Evolutionary conservation across 2,888 invertebrate species (phyloP).

Genomic region (Dioctria rufipes): DNA sequence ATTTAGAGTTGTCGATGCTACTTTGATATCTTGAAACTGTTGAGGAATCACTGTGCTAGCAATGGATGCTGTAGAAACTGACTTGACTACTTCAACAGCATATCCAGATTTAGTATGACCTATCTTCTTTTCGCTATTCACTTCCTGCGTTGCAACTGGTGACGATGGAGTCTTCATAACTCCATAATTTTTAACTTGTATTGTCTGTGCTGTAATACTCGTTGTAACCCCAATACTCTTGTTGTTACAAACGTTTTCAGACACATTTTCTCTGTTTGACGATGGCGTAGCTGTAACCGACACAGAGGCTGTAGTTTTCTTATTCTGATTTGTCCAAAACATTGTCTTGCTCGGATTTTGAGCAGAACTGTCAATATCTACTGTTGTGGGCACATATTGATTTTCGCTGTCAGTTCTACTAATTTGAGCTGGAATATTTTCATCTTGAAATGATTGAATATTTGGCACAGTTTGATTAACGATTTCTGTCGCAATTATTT

Average conservation of each 20-base stretch:
- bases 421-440: not conserved
- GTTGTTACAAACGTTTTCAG: conserved; percentile 62
- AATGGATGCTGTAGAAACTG: conserved; percentile 72
- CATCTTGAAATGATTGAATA: conserved; percentile 33
- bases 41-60: conserved; percentile 71
- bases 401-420: conserved; percentile 27
- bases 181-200: conserved; percentile 68
- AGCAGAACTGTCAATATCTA: conserved; percentile 9
- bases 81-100: conserved; percentile 70
- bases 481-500: conserved; percentile 38
- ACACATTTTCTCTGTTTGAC: conserved; percentile 72
- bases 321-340: conserved; percentile 72
- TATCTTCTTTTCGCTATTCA: conserved; percentile 1
- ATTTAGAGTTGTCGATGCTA: not conserved
- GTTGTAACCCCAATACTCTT: conserved; percentile 65
- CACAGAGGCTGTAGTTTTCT: conserved; percentile 69
- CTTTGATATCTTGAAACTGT: conserved; percentile 62
- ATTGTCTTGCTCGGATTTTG: conserved; percentile 64
- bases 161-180: conserved; percentile 69
- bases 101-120: not conserved
- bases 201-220: conserved; percentile 71
- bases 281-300: conserved; percentile 70
- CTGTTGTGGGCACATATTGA: conserved; percentile 32
- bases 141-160: conserved; percentile 70
- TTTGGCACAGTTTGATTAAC: conserved; percentile 56